These are phyloP conservation scores for Aegotheles bennettii DNA, from an alignment of 2,113 vertebrate species.

Conservation along the genomic window DNA sequence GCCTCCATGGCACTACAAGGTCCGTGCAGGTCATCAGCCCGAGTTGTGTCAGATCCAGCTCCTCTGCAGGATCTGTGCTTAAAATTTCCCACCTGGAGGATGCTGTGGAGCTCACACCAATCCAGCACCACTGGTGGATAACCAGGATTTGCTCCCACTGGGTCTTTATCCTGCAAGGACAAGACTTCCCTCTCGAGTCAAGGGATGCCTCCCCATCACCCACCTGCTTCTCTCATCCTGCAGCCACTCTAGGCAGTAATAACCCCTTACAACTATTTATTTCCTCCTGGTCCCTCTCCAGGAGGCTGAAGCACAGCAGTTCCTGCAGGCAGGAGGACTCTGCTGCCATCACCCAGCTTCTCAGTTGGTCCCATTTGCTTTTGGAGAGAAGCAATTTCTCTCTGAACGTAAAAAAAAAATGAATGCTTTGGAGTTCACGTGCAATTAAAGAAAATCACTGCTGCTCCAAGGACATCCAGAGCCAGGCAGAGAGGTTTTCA, in stretches of 20 bases:
- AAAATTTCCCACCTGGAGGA: neutral
- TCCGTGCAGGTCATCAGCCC: neutral
- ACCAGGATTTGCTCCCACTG: neutral
- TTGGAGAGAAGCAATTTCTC: neutral
- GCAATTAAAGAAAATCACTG: neutral
- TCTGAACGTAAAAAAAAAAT: neutral
- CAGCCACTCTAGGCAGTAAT: neutral
- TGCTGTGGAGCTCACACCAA: accelerated
- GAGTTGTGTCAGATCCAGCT: neutral
- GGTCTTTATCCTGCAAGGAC: neutral
- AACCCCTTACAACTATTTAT: neutral
- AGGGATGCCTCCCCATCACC: neutral
- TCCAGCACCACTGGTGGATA: neutral
- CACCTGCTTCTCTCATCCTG: accelerated
- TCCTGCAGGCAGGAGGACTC: neutral
- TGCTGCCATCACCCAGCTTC: neutral
- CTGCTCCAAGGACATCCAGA: neutral
- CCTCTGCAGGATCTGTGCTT: accelerated
- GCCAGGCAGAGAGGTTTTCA: neutral
- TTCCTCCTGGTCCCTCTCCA: neutral
- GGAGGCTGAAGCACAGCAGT: neutral
- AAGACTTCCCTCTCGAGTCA: neutral
- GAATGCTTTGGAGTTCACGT: neutral
- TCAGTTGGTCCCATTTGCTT: neutral
- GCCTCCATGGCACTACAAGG: neutral